Base-by-base conservation (phyloP, 2,797 vertebrate species). In the Enteromius fasciolatus region DNA sequence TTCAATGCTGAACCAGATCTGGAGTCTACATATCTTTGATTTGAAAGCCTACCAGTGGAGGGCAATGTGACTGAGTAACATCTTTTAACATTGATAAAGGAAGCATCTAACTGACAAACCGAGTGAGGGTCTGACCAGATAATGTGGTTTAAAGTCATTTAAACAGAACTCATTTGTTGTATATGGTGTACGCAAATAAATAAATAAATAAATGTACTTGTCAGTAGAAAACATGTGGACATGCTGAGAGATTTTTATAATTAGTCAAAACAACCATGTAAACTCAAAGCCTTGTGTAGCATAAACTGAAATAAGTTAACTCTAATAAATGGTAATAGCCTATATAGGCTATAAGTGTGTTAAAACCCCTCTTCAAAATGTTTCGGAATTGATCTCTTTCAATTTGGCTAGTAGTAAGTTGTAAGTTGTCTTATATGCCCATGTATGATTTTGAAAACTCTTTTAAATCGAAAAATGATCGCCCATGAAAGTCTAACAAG, bases 1-100 rank as follows among this genome's bases (percentile, higher is more conserved):
- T 33, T 78, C 10, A 50, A 17, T 69, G 33, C 66, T 79, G 36
- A 79, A 57, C 10, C 17, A 57, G 33, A 59, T 57, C 50, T 80
- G 48, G 11, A 50, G 10, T 33, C 28, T 52, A 33, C 4, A 52
- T 0, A 31, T 11, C 48, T 48, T 28, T 70, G 23, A 48, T 70
- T 31, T 73, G 1, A 52, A 73, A 73, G 31, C 48, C 70, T 20
- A 39, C 68, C 41, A 80, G 57, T 36, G 44, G 79, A 74, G 68
- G 67, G 67, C 68, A 80, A 15, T 72, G 68, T 63, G 12, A 46
- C 75, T 14, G 14, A 76, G 46, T 44, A 46, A 46, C 39, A 41
- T 23, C 7, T 5, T 61, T 61, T 11, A 44, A 20, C 23, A 28
- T 63, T 61, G 9, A 1, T 12, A 28, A 23, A n/a, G 23, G 6